Evolutionary conservation across 1,140 invertebrate genomes (phyloP).

Genomic region (Chymomyza costata): DNA sequence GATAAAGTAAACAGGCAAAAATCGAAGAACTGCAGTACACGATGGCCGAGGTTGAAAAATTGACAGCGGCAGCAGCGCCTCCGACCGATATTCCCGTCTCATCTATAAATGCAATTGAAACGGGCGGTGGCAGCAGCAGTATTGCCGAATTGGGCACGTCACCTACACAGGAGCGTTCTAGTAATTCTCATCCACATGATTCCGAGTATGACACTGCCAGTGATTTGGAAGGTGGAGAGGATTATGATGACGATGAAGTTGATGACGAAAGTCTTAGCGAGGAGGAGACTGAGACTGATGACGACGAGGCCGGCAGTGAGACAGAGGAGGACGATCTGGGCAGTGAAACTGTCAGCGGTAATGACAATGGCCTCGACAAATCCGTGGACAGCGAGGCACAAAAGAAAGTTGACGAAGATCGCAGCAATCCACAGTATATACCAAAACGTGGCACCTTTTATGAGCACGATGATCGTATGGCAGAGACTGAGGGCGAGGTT

Average conservation of each 20-base stretch:
- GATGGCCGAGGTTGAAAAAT: slow-evolving; percentile 70
- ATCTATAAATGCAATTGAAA: slow-evolving; percentile 29
- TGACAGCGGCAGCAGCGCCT: slow-evolving; percentile 33
- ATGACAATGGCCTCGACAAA: slow-evolving; percentile 76
- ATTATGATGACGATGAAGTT: slow-evolving; percentile 63
- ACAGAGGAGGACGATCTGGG: slow-evolving; percentile 76
- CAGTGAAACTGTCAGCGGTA: slow-evolving; percentile 75
- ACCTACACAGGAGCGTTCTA: slow-evolving; percentile 57
- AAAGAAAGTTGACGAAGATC: slow-evolving; percentile 92
- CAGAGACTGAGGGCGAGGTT: slow-evolving; percentile 77
- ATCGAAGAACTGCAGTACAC: slow-evolving; percentile 42
- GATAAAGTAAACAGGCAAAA: slow-evolving; percentile 39
- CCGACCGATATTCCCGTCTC: slow-evolving; percentile 52
- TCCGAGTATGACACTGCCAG: slow-evolving; percentile 73
- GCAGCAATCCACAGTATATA: slow-evolving; percentile 97
- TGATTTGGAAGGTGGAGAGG: slow-evolving; percentile 75
- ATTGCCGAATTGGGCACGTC: slow-evolving; percentile 53
- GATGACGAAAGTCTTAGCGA: slow-evolving; percentile 63
- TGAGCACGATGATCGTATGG: slow-evolving; percentile 94
- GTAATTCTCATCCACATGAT: slow-evolving; percentile 71
- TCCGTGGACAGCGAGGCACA: slow-evolving; percentile 78
- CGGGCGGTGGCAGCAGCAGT: slow-evolving; percentile 22
- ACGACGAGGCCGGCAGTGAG: slow-evolving; percentile 70
- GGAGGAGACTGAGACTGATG: slow-evolving; percentile 55
- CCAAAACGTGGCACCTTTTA: slow-evolving; percentile 97